These are phyloP conservation scores for Apocheima hispidaria DNA, from an alignment of 2,888 invertebrate species.

Conservation along the genomic window DNA sequence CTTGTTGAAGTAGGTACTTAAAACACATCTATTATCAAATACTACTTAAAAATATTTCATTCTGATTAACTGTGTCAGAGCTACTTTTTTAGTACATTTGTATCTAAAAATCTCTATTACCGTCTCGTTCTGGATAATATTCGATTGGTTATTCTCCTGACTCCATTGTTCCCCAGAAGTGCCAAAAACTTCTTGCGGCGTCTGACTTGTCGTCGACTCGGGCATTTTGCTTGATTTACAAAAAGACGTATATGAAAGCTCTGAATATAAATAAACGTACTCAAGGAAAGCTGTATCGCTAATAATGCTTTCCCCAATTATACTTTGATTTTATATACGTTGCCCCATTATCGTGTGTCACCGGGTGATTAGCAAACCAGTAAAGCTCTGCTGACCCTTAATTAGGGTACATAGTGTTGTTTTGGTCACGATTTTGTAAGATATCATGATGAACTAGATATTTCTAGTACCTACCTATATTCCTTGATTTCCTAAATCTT, in stretches of 20 bases:
- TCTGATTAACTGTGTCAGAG: too few species aligned
- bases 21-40: too few species aligned
- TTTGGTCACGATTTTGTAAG: constrained; percentile 32
- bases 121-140: constrained; percentile 45
- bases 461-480: background rate
- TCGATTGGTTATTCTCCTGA: constrained; percentile 38
- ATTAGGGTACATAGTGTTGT: constrained; percentile 48
- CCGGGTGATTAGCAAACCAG: constrained; percentile 55
- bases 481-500: background rate
- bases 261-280: constrained; percentile 43
- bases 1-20: background rate
- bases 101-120: constrained; percentile 46
- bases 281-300: constrained; percentile 53
- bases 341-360: constrained; percentile 45
- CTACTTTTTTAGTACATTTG: too few species aligned
- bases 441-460: constrained; percentile 3
- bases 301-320: constrained; percentile 52
- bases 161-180: constrained; percentile 51
- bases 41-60: too few species aligned
- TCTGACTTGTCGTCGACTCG: constrained; percentile 39
- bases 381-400: constrained; percentile 45
- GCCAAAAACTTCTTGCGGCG: constrained; percentile 35
- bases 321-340: constrained; percentile 61
- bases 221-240: constrained; percentile 41
- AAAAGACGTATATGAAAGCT: background rate